A percentile compares a stretch with the other conserved stretches of the same genome.
Evolutionary conservation across 2,888 invertebrate genomes (phyloP).

Genomic region (Meloe dianella): DNA sequence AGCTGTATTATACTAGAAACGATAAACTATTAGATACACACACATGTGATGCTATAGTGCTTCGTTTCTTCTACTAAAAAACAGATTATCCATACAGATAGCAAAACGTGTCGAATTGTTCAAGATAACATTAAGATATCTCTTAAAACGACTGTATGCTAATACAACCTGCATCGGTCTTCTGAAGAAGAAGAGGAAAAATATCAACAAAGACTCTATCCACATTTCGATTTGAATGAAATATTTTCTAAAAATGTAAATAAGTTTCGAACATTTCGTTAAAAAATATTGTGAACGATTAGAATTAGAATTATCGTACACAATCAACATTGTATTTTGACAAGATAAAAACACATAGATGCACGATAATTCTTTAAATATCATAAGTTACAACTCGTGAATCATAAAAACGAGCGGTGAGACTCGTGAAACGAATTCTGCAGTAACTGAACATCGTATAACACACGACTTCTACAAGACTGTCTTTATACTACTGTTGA

Average conservation of each 20-base stretch:
- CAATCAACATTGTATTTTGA: neutral
- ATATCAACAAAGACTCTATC: too few relatives aligned
- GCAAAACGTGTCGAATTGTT: conserved; percentile 55
- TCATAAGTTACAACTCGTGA: conserved; percentile 38
- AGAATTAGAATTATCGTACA: neutral
- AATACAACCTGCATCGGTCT: conserved; percentile 44
- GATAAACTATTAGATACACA: conserved; percentile 22
- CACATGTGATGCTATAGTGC: conserved; percentile 56
- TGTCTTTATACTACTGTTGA: conserved; percentile 28
- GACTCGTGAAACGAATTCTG: conserved; percentile 25
- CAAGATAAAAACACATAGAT: conserved; percentile 13
- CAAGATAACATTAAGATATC: conserved; percentile 57
- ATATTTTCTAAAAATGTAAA: too few relatives aligned
- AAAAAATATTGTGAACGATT: neutral
- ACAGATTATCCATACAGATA: conserved; percentile 56
- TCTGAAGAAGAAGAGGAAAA: too few relatives aligned
- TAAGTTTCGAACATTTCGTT: too few relatives aligned
- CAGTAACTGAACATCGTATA: conserved; percentile 33
- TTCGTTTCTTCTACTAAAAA: conserved; percentile 43
- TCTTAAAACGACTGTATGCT: conserved; percentile 46
- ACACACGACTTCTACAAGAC: conserved; percentile 29
- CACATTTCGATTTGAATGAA: too few relatives aligned
- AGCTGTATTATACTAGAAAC: neutral
- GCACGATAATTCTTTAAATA: conserved; percentile 35
- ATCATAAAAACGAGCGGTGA: conserved; percentile 37